Base-by-base conservation (phyloP, 2,113 vertebrate species). In the Platanista minor region DNA sequence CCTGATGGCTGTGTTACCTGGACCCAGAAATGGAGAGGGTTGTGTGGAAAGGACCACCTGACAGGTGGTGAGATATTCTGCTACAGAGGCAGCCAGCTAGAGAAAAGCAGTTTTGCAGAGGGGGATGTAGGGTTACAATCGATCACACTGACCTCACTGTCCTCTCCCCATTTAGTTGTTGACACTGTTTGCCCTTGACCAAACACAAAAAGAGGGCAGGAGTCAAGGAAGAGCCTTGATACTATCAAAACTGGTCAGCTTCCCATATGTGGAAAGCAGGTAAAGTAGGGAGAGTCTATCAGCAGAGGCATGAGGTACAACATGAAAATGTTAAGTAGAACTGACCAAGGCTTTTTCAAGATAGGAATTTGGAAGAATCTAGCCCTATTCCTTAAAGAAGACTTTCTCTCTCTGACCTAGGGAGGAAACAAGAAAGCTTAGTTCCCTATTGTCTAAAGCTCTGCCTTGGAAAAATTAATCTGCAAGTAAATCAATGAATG, bases 91-190 rank as follows among this genome's bases (percentile, higher is more conserved):
- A 25, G 33, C 36, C 27, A 41, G 31, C 0, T 20, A 25, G 6
- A n/a, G 9, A 1, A 5, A 69, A 21, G 9, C 6, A 72, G 15
- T 13, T 27, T 29, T 23, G 18, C 4, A 10, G 14, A 54, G 6
- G 31, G 1, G 2, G 7, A 39, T 21, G 7, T 33, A 8, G 27
- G 36, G 3, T 2, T 12, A 36, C 3, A 4, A 2, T 9, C 2
- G 5, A 14, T 20, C 33, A 54, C 25, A 11, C 5, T n/a, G 17
- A 29, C 10, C 25, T 52, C 11, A 7, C 3, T 25, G 46, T 54
- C 8, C 17, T 59, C 5, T 67, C 61, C n/a, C 61, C 8, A 5
- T 41, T 61, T 8, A 29, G 20, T 7, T 36, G 8, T 10, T 62
- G 27, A 46, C 4, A 27, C 25, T 17, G 13, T 4, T 21, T 33